A percentile compares a stretch with the other conserved stretches of the same genome.
phyloP scores from a whole-genome alignment of 2,113 vertebrate genomes.

The Pollachius pollachius region DNA sequence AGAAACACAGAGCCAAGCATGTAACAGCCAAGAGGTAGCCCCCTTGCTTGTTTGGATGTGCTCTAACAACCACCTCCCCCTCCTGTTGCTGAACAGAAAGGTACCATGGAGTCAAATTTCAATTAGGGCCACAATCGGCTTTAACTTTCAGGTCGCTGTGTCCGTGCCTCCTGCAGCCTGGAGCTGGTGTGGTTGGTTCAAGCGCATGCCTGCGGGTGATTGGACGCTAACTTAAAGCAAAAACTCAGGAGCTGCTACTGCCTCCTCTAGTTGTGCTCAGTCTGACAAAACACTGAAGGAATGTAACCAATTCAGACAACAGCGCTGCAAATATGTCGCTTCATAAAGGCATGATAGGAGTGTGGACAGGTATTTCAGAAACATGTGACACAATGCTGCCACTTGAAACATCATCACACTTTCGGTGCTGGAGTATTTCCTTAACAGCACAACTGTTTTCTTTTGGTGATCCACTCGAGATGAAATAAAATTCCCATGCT shows the following conservation, averaged over 20 bases:
- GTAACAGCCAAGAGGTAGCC: too few relatives aligned
- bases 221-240: slow-evolving; percentile 31
- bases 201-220: slow-evolving; percentile 25
- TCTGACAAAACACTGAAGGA: slow-evolving; percentile 54
- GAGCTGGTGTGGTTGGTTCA: slow-evolving; percentile 38
- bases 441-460: too few relatives aligned
- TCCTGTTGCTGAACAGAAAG: slow-evolving; percentile 24
- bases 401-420: slow-evolving; percentile 7
- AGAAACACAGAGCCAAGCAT: too few relatives aligned
- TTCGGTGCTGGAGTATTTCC: too few relatives aligned
- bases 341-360: slow-evolving; percentile 26
- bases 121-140: slow-evolving; percentile 66
- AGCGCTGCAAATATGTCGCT: slow-evolving; percentile 47
- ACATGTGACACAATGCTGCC: slow-evolving; percentile 1
- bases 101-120: slow-evolving; percentile 63
- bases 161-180: slow-evolving; percentile 40
- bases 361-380: too few relatives aligned
- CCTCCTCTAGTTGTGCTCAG: slow-evolving; percentile 2
- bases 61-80: slow-evolving; percentile 15
- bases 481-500: too few relatives aligned
- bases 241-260: slow-evolving; percentile 5
- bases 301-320: slow-evolving; percentile 60
- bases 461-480: too few relatives aligned
- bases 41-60: background rate
- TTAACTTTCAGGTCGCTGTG: slow-evolving; percentile 56